Evolutionary conservation across 2,888 invertebrate genomes (phyloP).

Genomic region (Lasioglossum oenotherae): DNA sequence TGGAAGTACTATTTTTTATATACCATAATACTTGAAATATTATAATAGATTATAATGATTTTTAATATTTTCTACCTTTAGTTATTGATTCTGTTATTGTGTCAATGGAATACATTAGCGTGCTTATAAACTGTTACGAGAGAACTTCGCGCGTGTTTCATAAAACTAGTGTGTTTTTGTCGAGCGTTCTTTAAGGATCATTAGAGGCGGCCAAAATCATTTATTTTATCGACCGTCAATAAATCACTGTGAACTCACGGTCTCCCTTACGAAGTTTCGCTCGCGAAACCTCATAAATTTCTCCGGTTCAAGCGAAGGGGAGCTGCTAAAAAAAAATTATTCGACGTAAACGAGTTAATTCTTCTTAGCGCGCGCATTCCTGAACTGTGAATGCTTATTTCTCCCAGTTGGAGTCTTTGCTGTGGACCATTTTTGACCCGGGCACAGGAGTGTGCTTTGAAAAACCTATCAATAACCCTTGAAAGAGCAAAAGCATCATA

Average conservation of each 20-base stretch:
- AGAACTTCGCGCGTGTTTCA: background rate
- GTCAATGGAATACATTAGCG: background rate
- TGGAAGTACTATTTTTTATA: too few relatives aligned
- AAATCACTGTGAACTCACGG: constrained; percentile 38
- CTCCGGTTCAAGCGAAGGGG: constrained; percentile 9
- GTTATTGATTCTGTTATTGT: too few relatives aligned
- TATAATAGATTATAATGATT: too few relatives aligned
- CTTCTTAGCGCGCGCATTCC: constrained; percentile 9
- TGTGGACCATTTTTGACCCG: background rate
- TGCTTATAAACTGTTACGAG: background rate
- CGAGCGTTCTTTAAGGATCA: constrained; percentile 19
- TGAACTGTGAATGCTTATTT: constrained; percentile 26
- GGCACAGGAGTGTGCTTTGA: background rate
- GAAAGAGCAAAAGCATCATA: background rate
- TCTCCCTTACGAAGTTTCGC: constrained; percentile 34
- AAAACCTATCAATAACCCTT: background rate
- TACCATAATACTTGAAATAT: too few relatives aligned
- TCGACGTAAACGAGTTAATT: constrained; percentile 47
- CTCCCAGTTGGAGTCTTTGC: background rate
- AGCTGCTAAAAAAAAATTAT: constrained; percentile 10
- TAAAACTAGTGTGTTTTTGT: background rate
- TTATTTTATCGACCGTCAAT: constrained; percentile 37
- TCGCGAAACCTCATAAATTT: constrained; percentile 49
- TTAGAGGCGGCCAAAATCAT: constrained; percentile 32
- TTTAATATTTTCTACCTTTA: too few relatives aligned